Conservation (phyloP, 2,797 vertebrate species). For the Syndactyla subalaris region DNA sequence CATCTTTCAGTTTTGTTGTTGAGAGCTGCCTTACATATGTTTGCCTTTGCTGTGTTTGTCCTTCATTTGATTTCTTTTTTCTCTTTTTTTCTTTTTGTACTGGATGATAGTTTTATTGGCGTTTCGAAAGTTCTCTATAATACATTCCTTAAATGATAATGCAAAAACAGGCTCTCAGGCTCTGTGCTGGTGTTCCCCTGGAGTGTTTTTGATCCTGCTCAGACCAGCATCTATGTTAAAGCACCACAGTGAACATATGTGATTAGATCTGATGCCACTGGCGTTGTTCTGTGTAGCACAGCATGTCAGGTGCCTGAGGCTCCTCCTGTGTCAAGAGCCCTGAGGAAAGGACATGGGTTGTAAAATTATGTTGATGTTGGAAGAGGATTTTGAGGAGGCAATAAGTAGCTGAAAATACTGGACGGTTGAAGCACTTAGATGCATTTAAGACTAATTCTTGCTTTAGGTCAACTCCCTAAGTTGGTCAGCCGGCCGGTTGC, state of each 20-base stretch:
- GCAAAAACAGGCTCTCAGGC: not conserved
- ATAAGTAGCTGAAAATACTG: not conserved
- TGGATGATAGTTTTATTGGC: not conserved
- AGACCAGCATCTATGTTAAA: not conserved
- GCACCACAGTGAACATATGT: not conserved
- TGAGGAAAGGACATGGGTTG: not conserved
- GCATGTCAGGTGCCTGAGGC: not conserved
- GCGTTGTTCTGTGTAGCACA: not conserved
- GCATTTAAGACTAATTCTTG: not conserved
- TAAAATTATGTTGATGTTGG: not conserved
- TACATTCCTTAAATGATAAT: not conserved
- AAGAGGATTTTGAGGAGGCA: not conserved
- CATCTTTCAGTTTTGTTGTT: not conserved
- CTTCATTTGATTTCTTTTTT: not conserved
- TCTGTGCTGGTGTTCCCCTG: not conserved
- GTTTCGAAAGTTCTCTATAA: not conserved
- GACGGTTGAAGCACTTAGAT: not conserved
- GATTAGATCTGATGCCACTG: not conserved
- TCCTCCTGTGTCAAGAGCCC: not conserved
- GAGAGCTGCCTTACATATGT: not conserved
- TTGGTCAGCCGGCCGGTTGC: not conserved
- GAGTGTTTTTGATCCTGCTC: not conserved
- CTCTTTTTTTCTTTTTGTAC: not conserved
- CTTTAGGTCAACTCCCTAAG: not conserved
- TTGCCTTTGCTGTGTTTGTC: not conserved